These are phyloP conservation scores for Charadrius vociferus DNA, from an alignment of 2,113 vertebrate genomes.

Conservation along the genomic window DNA sequence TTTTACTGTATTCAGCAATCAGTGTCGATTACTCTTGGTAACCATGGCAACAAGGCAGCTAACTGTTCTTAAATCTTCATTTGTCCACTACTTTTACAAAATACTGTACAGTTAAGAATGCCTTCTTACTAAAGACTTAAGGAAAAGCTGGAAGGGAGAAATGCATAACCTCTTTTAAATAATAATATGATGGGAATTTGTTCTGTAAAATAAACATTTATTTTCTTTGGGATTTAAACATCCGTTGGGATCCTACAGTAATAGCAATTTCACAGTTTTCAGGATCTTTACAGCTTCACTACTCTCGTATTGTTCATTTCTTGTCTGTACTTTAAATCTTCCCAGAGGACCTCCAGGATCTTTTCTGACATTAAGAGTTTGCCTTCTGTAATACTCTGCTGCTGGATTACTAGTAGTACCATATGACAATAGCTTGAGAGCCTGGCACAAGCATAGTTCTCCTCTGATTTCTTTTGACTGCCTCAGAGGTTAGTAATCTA, in stretches of 20 bases:
- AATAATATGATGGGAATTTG: neutral
- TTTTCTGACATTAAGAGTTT: neutral
- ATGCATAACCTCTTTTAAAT: neutral
- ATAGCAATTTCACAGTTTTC: neutral
- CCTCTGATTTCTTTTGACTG: neutral
- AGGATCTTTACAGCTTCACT: neutral
- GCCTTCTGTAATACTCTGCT: neutral
- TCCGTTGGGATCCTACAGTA: neutral
- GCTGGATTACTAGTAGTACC: neutral
- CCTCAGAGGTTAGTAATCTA: neutral
- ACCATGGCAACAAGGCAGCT: slow-evolving; percentile 72
- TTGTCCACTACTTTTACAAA: slow-evolving; percentile 76
- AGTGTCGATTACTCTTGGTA: slow-evolving; percentile 76
- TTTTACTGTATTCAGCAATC: slow-evolving; percentile 76
- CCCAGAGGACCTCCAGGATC: neutral
- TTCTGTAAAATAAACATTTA: neutral
- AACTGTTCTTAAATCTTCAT: slow-evolving; percentile 76
- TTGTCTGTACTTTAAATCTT: neutral
- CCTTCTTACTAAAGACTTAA: slow-evolving; percentile 13
- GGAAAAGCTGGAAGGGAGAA: neutral
- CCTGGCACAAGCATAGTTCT: neutral
- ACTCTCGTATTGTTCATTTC: neutral
- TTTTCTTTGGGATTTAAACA: neutral
- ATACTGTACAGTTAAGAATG: slow-evolving; percentile 44
- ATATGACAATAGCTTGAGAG: neutral